phyloP scores from a whole-genome alignment of 2,797 vertebrate species.

The Columba guinea region DNA sequence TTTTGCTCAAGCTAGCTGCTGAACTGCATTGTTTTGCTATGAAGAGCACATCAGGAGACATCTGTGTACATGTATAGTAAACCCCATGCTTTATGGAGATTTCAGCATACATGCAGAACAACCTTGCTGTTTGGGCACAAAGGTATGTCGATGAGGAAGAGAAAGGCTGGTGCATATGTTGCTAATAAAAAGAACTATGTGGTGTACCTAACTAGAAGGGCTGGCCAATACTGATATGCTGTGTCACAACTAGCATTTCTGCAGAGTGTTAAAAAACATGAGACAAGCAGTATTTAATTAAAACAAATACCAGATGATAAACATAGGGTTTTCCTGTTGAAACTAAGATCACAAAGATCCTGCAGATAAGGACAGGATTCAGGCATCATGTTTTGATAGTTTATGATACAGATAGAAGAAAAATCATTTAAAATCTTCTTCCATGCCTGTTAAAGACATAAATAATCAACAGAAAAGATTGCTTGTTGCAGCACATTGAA shows the following conservation, averaged over 20 bases:
- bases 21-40: background rate
- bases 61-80: fast-evolving
- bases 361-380: background rate
- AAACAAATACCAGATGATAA: background rate
- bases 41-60: background rate
- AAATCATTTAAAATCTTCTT: background rate
- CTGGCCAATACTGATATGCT: background rate
- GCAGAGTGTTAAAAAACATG: background rate
- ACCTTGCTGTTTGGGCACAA: background rate
- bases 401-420: background rate
- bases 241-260: background rate
- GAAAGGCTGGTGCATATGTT: background rate
- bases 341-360: background rate
- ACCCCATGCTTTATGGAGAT: background rate
- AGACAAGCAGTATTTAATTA: background rate
- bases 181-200: background rate
- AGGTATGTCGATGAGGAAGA: background rate
- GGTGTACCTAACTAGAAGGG: background rate
- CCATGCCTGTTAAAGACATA: background rate
- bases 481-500: background rate
- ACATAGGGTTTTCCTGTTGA: background rate
- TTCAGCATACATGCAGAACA: background rate
- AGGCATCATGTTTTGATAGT: background rate
- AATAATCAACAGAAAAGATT: background rate
- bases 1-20: background rate